Evolutionary conservation across 1,140 invertebrate genomes (phyloP).

Genomic region (Halictus rubicundus): DNA sequence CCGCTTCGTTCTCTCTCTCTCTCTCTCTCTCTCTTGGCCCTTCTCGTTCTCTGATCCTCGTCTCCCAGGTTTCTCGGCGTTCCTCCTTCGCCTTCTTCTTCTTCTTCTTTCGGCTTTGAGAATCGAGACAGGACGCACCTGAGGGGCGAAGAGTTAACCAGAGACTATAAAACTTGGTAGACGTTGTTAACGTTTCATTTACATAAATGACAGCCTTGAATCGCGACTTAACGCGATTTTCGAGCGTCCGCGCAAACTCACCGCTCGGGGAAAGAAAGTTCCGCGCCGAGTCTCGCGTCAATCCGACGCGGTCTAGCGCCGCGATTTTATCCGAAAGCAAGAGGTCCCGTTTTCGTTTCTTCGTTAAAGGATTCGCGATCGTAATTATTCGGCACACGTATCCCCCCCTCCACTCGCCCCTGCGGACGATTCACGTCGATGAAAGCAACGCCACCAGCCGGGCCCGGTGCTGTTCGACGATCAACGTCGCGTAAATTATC

Average conservation of each 20-base stretch:
- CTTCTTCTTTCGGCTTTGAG: neutral
- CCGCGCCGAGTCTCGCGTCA: neutral
- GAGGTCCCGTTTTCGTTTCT: no score
- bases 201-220: conserved; percentile 58
- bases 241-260: conserved; percentile 40
- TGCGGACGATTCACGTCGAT: no score
- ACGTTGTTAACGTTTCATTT: conserved; percentile 67
- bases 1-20: neutral
- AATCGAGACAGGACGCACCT: neutral
- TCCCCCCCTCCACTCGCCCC: no score
- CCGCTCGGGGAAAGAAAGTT: conserved; percentile 41
- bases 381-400: no score
- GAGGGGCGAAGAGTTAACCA: conserved; percentile 47
- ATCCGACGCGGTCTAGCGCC: neutral
- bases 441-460: no score
- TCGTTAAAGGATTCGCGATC: no score
- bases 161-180: conserved; percentile 65
- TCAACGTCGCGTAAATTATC: conserved; percentile 36
- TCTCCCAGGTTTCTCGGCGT: neutral
- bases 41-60: no score
- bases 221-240: conserved; percentile 57
- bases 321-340: neutral
- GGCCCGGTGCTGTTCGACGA: conserved; percentile 1
- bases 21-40: neutral
- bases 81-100: neutral